Conservation (phyloP, 2,797 vertebrate genomes). For the Lophius americanus region DNA sequence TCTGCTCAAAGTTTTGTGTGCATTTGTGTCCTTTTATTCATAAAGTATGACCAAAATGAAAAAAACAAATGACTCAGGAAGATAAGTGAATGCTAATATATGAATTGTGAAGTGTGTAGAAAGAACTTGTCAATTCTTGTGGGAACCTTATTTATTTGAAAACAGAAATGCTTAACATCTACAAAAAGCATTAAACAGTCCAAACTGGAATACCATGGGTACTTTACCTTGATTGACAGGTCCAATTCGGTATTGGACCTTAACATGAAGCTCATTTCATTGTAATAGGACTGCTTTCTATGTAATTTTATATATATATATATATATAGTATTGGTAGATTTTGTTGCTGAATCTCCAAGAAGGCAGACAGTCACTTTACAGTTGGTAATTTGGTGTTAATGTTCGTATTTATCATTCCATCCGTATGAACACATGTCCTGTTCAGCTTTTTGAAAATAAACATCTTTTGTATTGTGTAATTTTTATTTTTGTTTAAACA, state of each 20-base stretch:
- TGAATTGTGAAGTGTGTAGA: conserved; percentile 41
- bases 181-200: conserved; percentile 29
- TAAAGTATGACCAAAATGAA: conserved; percentile 61
- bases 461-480: conserved; percentile 62
- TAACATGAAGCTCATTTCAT: conserved; percentile 21
- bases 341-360: conserved; percentile 24
- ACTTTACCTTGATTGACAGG: conserved; percentile 56
- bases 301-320: conserved; percentile 39
- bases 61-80: conserved; percentile 74
- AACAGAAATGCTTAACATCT: conserved; percentile 9
- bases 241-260: conserved; percentile 33
- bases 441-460: conserved; percentile 72
- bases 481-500: conserved; percentile 36
- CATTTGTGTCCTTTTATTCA: conserved; percentile 43
- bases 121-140: conserved; percentile 29
- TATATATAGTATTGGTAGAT: conserved; percentile 31
- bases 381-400: conserved; percentile 55
- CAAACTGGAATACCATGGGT: conserved; percentile 38
- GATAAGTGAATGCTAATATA: conserved; percentile 58
- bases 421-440: conserved; percentile 55
- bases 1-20: conserved; percentile 34
- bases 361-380: conserved; percentile 24
- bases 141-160: conserved; percentile 59
- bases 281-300: conserved; percentile 49
- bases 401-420: conserved; percentile 66